Conservation (phyloP, 2,888 invertebrate genomes). For the Subacronicta megacephala region DNA sequence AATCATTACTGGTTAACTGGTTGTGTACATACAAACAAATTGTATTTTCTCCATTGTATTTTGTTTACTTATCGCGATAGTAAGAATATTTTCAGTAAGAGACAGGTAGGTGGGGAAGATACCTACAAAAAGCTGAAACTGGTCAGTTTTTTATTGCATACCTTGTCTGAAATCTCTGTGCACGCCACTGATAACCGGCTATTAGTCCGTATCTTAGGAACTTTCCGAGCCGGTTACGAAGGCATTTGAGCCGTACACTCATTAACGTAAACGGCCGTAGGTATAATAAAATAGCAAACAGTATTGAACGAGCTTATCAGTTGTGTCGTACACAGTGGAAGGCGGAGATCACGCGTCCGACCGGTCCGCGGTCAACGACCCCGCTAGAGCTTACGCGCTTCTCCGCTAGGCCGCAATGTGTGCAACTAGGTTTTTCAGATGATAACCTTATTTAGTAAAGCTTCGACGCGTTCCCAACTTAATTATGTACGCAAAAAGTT, state of each 20-base stretch:
- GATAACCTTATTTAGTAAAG: slow-evolving; percentile 69
- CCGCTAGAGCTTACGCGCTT: slow-evolving; percentile 70
- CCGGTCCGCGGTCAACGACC: slow-evolving; percentile 82
- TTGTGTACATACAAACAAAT: no score
- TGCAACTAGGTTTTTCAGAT: slow-evolving; percentile 75
- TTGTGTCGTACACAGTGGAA: slow-evolving; percentile 67
- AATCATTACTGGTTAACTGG: no score
- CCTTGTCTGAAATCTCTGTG: no score
- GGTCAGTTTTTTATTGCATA: no score
- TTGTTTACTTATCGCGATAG: no score
- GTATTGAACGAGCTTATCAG: slow-evolving; percentile 65
- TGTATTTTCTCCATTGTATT: no score
- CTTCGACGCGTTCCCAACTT: slow-evolving; percentile 43
- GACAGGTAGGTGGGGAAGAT: no score
- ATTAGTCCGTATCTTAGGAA: slow-evolving; percentile 26
- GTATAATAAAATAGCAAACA: slow-evolving; percentile 67
- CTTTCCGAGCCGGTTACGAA: slow-evolving; percentile 46
- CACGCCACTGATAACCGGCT: slow-evolving; percentile 11
- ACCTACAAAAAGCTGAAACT: no score
- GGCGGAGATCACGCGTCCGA: slow-evolving; percentile 73
- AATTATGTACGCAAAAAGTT: slow-evolving; percentile 39
- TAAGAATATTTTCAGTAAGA: no score
- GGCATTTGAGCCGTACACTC: slow-evolving; percentile 30
- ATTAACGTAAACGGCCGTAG: slow-evolving; percentile 48
- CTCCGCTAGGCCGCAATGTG: slow-evolving; percentile 72